A percentile compares a stretch with the other conserved stretches of the same genome.
phyloP scores from a whole-genome alignment of 2,888 invertebrate genomes.

The Hypercompe scribonia region DNA sequence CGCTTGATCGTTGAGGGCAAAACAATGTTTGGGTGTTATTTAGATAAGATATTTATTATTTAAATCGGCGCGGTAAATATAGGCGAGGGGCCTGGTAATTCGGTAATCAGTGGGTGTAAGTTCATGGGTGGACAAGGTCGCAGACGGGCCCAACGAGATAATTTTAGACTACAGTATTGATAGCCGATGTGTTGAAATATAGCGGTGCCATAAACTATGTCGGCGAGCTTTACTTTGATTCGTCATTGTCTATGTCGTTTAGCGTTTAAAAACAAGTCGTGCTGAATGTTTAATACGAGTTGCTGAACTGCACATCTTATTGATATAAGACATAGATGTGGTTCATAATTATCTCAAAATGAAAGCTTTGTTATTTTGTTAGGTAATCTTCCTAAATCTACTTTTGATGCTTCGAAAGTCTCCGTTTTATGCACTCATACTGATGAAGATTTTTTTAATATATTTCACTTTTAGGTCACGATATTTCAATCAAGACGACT shows the following conservation, averaged over 20 bases:
- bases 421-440: too few relatives aligned
- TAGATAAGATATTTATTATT: slow-evolving; percentile 86
- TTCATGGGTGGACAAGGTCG: slow-evolving; percentile 79
- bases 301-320: neutral
- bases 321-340: too few relatives aligned
- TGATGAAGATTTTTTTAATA: too few relatives aligned
- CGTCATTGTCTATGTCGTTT: slow-evolving; percentile 1
- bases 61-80: slow-evolving; percentile 84
- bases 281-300: neutral
- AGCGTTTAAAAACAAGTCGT: neutral
- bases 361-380: too few relatives aligned
- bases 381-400: too few relatives aligned
- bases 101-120: slow-evolving; percentile 83
- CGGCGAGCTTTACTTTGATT: slow-evolving; percentile 10
- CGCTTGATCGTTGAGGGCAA: slow-evolving; percentile 68
- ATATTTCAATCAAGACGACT: too few relatives aligned
- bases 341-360: too few relatives aligned
- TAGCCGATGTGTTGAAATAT: slow-evolving; percentile 53
- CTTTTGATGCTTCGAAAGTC: too few relatives aligned
- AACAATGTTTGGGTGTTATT: slow-evolving; percentile 83
- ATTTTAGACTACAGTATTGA: slow-evolving; percentile 61
- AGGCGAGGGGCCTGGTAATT: slow-evolving; percentile 81
- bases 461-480: too few relatives aligned
- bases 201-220: slow-evolving; percentile 39
- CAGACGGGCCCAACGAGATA: slow-evolving; percentile 68